Evolutionary conservation across 2,888 invertebrate species (phyloP).

Genomic region (Heteromurus nitidus): DNA sequence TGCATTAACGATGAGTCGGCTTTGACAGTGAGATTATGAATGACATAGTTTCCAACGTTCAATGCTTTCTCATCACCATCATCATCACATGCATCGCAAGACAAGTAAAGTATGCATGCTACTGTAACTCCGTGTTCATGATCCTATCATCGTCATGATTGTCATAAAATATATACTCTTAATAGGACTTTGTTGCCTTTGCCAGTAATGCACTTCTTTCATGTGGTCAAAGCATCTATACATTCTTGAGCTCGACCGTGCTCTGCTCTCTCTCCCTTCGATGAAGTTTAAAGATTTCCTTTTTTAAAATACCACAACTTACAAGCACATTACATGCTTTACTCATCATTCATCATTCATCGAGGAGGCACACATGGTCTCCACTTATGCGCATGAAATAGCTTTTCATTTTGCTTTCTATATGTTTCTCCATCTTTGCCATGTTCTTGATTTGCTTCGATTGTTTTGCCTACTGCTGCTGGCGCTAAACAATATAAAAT

Average conservation of each 20-base stretch:
- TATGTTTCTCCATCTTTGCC: too few species aligned
- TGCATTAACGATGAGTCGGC: constrained; percentile 36
- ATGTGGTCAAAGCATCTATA: constrained; percentile 29
- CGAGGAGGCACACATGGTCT: too few species aligned
- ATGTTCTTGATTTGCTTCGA: constrained; percentile 39
- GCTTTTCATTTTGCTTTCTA: too few species aligned
- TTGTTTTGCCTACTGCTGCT: background rate
- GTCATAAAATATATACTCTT: constrained; percentile 36
- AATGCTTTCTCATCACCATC: constrained; percentile 32
- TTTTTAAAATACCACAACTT: background rate
- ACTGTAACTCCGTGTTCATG: constrained; percentile 6
- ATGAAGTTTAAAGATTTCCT: too few species aligned
- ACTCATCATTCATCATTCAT: too few species aligned
- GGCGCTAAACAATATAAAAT: too few species aligned
- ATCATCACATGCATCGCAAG: background rate
- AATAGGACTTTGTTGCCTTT: background rate
- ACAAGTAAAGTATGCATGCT: background rate
- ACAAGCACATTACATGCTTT: background rate
- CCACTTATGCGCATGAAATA: too few species aligned
- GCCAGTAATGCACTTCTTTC: constrained; percentile 12
- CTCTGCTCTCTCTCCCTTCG: too few species aligned
- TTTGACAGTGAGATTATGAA: constrained; percentile 58
- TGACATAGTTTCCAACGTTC: constrained; percentile 55
- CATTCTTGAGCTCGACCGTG: too few species aligned
- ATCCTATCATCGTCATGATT: constrained; percentile 23